A percentile compares a stretch with the other conserved stretches of the same genome.
Conservation (phyloP, 1,140 invertebrate species). For the Drosophila dunni region DNA sequence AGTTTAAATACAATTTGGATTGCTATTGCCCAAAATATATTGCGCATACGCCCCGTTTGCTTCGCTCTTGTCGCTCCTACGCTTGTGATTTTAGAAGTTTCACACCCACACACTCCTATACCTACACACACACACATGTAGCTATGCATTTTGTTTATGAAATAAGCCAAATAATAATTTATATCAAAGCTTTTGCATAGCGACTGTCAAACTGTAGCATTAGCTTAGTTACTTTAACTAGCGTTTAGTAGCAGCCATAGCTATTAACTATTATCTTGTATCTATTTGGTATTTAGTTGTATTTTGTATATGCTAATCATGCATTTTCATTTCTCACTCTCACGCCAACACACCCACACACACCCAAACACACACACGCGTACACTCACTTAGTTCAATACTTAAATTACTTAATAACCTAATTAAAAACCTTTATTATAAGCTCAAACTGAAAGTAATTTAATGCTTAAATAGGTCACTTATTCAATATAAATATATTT, state of each 20-base stretch:
- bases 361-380: conserved; percentile 10
- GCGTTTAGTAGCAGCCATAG: conserved; percentile 37
- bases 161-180: background rate
- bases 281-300: conserved; percentile 65
- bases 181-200: conserved; percentile 23
- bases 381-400: background rate
- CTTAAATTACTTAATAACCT: conserved; percentile 10
- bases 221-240: conserved; percentile 45
- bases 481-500: conserved; percentile 33
- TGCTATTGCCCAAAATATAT: conserved; percentile 44
- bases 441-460: conserved; percentile 26
- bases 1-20: conserved; percentile 50
- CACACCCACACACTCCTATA: conserved; percentile 4
- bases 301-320: conserved; percentile 70
- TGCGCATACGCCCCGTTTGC: conserved; percentile 72
- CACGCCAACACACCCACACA: conserved; percentile 13
- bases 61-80: conserved; percentile 61
- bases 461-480: conserved; percentile 36
- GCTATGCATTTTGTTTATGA: conserved; percentile 70
- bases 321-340: conserved; percentile 21
- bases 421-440: conserved; percentile 23
- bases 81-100: conserved; percentile 51
- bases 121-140: conserved; percentile 19
- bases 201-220: conserved; percentile 34
- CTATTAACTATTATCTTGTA: conserved; percentile 44